Evolutionary conservation across 2,888 invertebrate species (phyloP), one percentile per base, ranked within the genome.

Genomic region (Mylabris sibirica): DNA sequence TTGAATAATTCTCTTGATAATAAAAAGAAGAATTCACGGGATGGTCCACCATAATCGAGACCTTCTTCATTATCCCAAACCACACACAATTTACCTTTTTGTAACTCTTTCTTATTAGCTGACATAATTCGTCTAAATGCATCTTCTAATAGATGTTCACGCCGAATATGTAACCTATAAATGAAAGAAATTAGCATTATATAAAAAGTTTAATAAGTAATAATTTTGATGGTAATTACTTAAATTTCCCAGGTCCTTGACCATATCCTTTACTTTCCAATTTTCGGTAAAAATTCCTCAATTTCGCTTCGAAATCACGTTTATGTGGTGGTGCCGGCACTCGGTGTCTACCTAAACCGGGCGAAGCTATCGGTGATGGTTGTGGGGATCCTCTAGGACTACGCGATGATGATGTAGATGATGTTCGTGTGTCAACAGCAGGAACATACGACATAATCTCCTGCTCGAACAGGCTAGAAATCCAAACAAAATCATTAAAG

Each of bases 361-460:
- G 96, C 1, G 95, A 96, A 59, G 92, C 93, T 70, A 90, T 91
- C 1, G 92, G 93, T 4, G 92, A 92, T 17, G 88, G 87, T 72
- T 93, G 92, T 60, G 90, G 90, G 67, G 90, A 91, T 63, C 87
- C 87, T 68, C 88, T 77, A 60, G 88, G 90, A 77, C 87, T 89
- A 76, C 87, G 85, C 82, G 76, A 83, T 80, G 67, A 67, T 17
- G 70, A 72, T 12, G 76, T 61, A 59, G 65, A 76, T 24, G 74
- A 64, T 41, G 75, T 71, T 65, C 76, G 75, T 76, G 86, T 86
- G 75, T 87, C 87, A 75, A 88, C 88, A 5, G 90, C 89, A 73
- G 96, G 97, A 81, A 97, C 94, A 87, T 97, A 97, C 78, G 96
- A 96, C 97, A 98, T 97, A 82, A 98, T 97, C 89, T 98, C 97